These are phyloP conservation scores for Drosophila siamana DNA, from an alignment of 2,888 invertebrate species.

Conservation along the genomic window DNA sequence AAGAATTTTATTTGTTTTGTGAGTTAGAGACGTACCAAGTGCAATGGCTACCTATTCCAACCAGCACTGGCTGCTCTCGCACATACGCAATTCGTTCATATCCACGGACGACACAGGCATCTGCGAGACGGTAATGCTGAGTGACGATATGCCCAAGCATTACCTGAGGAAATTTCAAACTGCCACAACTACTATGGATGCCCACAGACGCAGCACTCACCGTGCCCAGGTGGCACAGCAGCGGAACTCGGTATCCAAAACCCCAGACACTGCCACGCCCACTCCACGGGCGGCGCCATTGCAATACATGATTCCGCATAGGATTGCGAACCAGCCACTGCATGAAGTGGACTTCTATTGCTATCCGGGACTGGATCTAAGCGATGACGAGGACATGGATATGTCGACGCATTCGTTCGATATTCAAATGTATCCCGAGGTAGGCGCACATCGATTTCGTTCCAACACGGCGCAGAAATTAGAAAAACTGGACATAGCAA, in stretches of 20 bases:
- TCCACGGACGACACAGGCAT: conserved; percentile 98
- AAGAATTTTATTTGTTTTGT: conserved; percentile 51
- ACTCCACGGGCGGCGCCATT: conserved; percentile 19
- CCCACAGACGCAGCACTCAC: conserved; percentile 40
- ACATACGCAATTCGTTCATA: conserved; percentile 97
- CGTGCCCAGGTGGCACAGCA: conserved; percentile 37
- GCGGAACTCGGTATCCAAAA: conserved; percentile 29
- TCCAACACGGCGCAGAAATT: conserved; percentile 95
- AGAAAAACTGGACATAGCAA: conserved; percentile 95
- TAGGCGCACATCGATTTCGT: conserved; percentile 89
- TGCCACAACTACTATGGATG: conserved; percentile 49
- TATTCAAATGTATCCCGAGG: conserved; percentile 90
- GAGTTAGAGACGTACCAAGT: conserved; percentile 47
- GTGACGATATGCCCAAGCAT: conserved; percentile 90
- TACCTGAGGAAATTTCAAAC: conserved; percentile 86
- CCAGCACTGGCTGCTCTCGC: conserved; percentile 95
- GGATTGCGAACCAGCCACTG: conserved; percentile 70
- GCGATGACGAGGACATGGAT: conserved; percentile 91
- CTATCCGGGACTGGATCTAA: conserved; percentile 92
- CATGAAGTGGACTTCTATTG: conserved; percentile 87
- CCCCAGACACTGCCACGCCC: conserved; percentile 43
- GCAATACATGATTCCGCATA: conserved; percentile 37
- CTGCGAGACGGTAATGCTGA: conserved; percentile 96
- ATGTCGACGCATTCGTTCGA: conserved; percentile 90
- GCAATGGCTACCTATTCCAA: conserved; percentile 97